Conservation (phyloP, 2,113 vertebrate genomes). For the Hippocampus comes region DNA sequence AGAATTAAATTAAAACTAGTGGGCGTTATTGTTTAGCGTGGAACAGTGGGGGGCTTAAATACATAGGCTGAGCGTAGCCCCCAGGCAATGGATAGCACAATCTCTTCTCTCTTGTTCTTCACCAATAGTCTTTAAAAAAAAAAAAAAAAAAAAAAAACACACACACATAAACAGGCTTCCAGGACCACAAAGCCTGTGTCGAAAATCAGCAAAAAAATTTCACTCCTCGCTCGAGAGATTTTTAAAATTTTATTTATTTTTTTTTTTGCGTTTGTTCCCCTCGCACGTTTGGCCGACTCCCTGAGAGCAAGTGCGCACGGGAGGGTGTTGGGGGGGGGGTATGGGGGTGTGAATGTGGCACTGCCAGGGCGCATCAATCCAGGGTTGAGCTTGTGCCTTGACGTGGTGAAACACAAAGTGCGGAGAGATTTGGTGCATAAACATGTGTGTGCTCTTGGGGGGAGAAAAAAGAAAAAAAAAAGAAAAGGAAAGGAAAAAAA, state of each 20-base stretch:
- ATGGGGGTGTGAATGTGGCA: not conserved
- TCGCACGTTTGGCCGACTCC: constrained; percentile 49
- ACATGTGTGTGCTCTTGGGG: constrained; percentile 53
- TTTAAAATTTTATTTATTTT: not conserved
- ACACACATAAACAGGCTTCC: constrained; percentile 55
- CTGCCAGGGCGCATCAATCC: constrained; percentile 64
- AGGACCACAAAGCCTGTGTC: constrained; percentile 64
- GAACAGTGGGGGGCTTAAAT: constrained; percentile 67
- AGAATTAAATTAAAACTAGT: constrained; percentile 70
- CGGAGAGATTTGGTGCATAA: constrained; percentile 68
- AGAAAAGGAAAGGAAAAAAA: constrained; percentile 1
- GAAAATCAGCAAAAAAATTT: constrained; percentile 67
- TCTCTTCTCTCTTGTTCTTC: constrained; percentile 59
- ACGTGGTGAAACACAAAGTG: constrained; percentile 65
- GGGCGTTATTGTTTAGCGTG: constrained; percentile 69
- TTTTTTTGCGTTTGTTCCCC: constrained; percentile 19
- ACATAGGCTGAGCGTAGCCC: constrained; percentile 61
- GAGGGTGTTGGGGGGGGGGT: constrained; percentile 9
- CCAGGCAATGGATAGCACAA: constrained; percentile 63
- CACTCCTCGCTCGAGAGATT: constrained; percentile 46
- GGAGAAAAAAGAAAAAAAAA: constrained; percentile 12
- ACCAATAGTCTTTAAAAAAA: constrained; percentile 62
- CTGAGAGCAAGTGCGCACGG: constrained; percentile 51
- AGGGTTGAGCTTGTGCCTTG: constrained; percentile 56
- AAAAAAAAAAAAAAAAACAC: no score